Percentiles rank a stretch among this genome's conserved stretches.
Conservation (phyloP, 2,113 vertebrate species). For the Anhinga rufa region DNA sequence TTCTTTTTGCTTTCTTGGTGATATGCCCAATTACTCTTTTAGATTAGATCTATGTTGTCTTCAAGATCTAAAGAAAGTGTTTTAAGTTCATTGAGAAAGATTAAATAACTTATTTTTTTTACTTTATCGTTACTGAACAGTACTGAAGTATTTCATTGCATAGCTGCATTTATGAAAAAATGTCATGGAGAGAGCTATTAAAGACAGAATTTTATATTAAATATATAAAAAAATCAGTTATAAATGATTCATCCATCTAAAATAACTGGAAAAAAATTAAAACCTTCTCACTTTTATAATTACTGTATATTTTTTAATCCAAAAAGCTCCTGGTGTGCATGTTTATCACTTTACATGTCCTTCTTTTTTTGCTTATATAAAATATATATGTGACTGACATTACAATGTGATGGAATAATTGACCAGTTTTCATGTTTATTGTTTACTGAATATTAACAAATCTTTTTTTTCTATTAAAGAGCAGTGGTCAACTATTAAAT, state of each 20-base stretch:
- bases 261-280: not conserved
- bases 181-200: not conserved
- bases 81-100: not conserved
- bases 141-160: not conserved
- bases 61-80: not conserved
- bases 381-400: not conserved
- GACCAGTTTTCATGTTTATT: not conserved
- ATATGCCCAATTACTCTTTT: not conserved
- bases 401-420: not conserved
- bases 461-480: not conserved
- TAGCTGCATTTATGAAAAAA: not conserved
- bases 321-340: not conserved
- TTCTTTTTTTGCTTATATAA: not conserved
- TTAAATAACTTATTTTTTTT: not conserved
- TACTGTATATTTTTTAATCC: not conserved
- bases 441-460: not conserved
- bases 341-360: not conserved
- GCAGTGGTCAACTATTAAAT: not conserved
- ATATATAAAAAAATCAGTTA: not conserved
- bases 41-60: not conserved
- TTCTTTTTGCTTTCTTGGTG: not conserved
- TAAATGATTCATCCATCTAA: not conserved
- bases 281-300: not conserved
- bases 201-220: not conserved
- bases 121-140: not conserved